These are phyloP conservation scores for Drosophila buzzatii DNA, from an alignment of 2,888 invertebrate species.

Conservation along the genomic window DNA sequence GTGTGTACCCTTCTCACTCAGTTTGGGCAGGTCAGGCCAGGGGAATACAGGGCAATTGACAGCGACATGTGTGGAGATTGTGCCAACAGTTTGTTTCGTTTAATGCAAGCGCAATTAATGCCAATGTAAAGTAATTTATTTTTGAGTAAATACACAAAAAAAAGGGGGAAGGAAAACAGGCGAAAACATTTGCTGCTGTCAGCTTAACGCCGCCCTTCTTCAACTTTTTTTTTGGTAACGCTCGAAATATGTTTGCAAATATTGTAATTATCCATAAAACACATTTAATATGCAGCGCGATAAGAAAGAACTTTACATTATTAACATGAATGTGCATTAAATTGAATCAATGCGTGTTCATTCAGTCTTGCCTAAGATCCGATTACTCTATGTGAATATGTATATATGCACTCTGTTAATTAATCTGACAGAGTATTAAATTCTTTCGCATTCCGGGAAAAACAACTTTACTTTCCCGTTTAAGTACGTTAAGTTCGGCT, in stretches of 20 bases:
- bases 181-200: constrained; percentile 49
- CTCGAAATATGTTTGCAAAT: constrained; percentile 32
- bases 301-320: not conserved
- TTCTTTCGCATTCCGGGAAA: not conserved
- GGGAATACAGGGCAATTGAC: constrained; percentile 27
- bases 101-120: constrained; percentile 49
- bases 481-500: constrained; percentile 23
- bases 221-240: not conserved
- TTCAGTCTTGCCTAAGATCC: constrained; percentile 1
- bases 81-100: constrained; percentile 40
- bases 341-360: not conserved
- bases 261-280: constrained; percentile 45
- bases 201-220: constrained; percentile 37
- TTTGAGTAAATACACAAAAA: constrained; percentile 29
- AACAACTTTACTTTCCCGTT: not conserved
- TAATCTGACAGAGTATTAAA: not conserved
- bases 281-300: not conserved
- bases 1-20: not conserved
- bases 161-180: constrained; percentile 6
- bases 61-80: constrained; percentile 37
- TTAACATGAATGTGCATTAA: not conserved
- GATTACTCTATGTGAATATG: not conserved
- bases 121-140: constrained; percentile 50
- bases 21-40: not conserved
- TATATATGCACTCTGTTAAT: not conserved